Conservation (phyloP, 2,888 invertebrate species). For the Rambutsinella grinnellia region DNA sequence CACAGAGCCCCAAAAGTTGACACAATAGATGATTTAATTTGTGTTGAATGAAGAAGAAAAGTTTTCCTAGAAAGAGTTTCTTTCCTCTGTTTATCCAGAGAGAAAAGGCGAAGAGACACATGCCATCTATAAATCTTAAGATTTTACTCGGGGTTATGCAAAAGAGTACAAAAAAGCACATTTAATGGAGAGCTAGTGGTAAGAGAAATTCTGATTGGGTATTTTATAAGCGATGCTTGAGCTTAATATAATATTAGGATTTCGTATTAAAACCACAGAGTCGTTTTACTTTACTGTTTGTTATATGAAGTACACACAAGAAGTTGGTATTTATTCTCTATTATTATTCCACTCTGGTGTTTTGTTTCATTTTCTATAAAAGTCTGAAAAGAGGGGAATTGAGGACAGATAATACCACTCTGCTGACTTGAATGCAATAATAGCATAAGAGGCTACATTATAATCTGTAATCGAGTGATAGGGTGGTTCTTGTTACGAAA, state of each 20-base stretch:
- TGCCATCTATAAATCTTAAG: constrained; percentile 38
- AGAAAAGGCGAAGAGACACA: not conserved
- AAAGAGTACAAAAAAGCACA: constrained; percentile 3
- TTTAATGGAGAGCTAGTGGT: not conserved
- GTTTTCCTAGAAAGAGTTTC: not conserved
- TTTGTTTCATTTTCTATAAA: constrained; percentile 24
- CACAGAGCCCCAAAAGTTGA: not conserved
- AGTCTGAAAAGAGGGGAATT: constrained; percentile 18
- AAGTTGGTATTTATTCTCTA: constrained; percentile 31
- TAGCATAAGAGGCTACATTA: constrained; percentile 45
- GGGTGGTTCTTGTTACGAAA: constrained; percentile 31
- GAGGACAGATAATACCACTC: constrained; percentile 40
- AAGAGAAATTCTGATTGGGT: not conserved
- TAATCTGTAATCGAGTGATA: constrained; percentile 55
- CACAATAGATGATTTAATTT: constrained; percentile 25
- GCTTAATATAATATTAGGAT: constrained; percentile 11
- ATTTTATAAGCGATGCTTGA: too few species aligned
- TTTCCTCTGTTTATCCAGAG: not conserved
- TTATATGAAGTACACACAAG: not conserved
- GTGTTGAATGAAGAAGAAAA: constrained; percentile 33
- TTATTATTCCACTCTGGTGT: constrained; percentile 46
- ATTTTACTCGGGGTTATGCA: constrained; percentile 36
- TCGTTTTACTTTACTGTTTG: not conserved
- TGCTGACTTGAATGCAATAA: constrained; percentile 44
- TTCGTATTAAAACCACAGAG: constrained; percentile 15